A percentile compares a stretch with the other conserved stretches of the same genome.
phyloP scores from a whole-genome alignment of 2,888 invertebrate genomes.

The Plebejus melissa region DNA sequence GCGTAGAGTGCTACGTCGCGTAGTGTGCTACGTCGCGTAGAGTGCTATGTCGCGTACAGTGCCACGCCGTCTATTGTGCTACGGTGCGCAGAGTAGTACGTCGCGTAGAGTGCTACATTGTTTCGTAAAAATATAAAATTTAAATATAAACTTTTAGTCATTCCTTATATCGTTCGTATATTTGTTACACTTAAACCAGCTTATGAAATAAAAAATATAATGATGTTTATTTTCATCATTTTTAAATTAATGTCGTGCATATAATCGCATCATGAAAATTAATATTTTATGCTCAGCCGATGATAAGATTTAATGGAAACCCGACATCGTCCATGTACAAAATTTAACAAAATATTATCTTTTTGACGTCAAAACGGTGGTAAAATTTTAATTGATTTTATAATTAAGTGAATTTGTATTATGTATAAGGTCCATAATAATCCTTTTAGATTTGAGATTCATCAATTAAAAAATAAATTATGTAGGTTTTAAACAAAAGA shows the following conservation, averaged over 20 bases:
- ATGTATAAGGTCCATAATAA: too few species aligned
- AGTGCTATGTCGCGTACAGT: background rate
- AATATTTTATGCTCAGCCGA: background rate
- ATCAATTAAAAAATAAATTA: too few species aligned
- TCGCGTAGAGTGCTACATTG: too few species aligned
- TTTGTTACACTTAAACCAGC: background rate
- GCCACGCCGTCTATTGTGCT: too few species aligned
- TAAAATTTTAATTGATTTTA: background rate
- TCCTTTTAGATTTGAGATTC: too few species aligned
- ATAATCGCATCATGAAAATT: background rate
- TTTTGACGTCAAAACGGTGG: background rate
- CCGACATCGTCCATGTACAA: background rate
- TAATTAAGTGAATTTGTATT: too few species aligned
- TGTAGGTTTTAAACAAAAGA: background rate
- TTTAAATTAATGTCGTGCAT: background rate
- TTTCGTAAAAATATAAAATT: too few species aligned
- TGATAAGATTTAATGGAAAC: background rate
- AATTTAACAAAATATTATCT: background rate
- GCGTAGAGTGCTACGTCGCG: background rate
- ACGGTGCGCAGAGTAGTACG: too few species aligned
- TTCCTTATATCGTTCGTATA: background rate
- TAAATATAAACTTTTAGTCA: too few species aligned
- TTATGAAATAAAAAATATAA: background rate
- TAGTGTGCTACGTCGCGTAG: background rate
- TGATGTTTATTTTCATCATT: background rate